Conservation (phyloP, 2,113 vertebrate genomes). For the Percopsis transmontana region DNA sequence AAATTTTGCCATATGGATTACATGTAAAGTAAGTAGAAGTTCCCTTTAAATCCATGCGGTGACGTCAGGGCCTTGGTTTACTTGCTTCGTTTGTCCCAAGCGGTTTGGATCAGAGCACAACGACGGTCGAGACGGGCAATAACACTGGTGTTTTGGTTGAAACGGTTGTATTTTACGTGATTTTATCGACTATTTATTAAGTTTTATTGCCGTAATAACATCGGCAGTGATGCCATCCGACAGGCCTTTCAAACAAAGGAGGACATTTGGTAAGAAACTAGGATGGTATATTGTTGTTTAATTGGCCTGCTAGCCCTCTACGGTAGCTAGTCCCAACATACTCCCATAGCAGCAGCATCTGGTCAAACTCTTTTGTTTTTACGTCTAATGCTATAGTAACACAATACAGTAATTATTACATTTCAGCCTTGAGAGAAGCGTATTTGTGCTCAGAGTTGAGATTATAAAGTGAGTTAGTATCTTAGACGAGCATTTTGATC, state of each 20-base stretch:
- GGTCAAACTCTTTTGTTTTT: background rate
- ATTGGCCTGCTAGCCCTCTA: slow-evolving; percentile 20
- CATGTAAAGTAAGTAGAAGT: background rate
- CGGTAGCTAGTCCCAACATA: slow-evolving; percentile 3
- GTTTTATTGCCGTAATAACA: background rate
- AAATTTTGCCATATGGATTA: too few species aligned
- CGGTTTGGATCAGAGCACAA: slow-evolving; percentile 53
- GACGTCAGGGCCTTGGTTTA: slow-evolving; percentile 65
- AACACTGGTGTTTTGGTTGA: background rate
- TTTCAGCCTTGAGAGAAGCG: background rate
- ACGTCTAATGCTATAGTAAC: background rate
- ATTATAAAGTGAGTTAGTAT: background rate
- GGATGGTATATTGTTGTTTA: background rate
- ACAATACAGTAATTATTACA: background rate
- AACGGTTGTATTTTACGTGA: background rate
- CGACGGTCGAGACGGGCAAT: slow-evolving; percentile 1
- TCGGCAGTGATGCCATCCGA: slow-evolving; percentile 85
- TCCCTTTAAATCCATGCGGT: slow-evolving; percentile 65
- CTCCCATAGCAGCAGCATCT: background rate
- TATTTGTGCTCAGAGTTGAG: background rate
- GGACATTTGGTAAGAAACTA: slow-evolving; percentile 86
- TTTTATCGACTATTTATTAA: background rate
- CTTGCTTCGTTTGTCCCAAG: slow-evolving; percentile 63
- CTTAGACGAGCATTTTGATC: background rate
- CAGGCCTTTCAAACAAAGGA: slow-evolving; percentile 90